These are phyloP conservation scores for Andricus grossulariae DNA, from an alignment of 1,140 invertebrate genomes.

Conservation along the genomic window DNA sequence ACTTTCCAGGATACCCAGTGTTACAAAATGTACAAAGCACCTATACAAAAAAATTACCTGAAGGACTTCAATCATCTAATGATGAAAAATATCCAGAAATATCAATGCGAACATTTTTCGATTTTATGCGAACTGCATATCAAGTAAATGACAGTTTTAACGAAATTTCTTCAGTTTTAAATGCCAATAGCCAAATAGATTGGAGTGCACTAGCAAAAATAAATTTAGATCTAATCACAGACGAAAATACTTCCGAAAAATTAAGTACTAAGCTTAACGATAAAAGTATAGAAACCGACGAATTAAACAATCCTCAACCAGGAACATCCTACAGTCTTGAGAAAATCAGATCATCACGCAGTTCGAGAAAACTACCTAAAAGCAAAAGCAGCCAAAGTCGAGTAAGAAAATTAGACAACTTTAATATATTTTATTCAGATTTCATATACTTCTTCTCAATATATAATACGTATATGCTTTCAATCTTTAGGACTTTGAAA, in stretches of 20 bases:
- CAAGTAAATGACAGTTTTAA: constrained; percentile 81
- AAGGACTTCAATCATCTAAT: constrained; percentile 41
- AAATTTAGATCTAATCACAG: constrained; percentile 61
- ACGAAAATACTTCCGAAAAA: not conserved
- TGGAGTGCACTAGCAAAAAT: constrained; percentile 79
- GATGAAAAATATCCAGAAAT: constrained; percentile 75
- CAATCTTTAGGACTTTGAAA: too few relatives aligned
- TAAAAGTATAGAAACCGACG: constrained; percentile 39
- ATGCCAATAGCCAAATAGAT: constrained; percentile 77
- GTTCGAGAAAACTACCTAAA: not conserved
- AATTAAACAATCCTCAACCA: not conserved
- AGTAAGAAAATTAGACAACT: not conserved
- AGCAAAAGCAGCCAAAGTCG: not conserved
- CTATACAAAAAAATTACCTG: constrained; percentile 39
- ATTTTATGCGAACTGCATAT: constrained; percentile 84
- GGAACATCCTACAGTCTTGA: not conserved
- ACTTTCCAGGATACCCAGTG: not conserved
- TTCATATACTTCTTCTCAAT: too few relatives aligned
- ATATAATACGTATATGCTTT: too few relatives aligned
- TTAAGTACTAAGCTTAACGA: constrained; percentile 36
- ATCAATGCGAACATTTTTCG: constrained; percentile 82
- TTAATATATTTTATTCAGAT: too few relatives aligned
- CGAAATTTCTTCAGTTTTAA: constrained; percentile 76
- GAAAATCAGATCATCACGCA: not conserved
- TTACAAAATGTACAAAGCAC: constrained; percentile 9